Conservation (phyloP, 64 coral and sea anemone species). For the Porites australiensis region DNA sequence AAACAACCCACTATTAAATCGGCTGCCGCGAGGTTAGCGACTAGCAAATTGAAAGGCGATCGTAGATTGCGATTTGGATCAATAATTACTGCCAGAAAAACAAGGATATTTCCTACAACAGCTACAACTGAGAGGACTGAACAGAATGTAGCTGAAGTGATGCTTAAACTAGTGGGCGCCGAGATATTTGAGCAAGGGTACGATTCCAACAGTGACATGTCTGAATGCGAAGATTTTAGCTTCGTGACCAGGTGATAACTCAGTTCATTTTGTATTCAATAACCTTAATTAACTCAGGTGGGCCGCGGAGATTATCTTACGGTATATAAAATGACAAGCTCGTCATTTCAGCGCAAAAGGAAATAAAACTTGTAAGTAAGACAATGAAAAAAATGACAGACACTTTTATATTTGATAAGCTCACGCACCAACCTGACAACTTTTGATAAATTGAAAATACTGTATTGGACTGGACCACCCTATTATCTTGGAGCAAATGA, state of each 20-base stretch:
- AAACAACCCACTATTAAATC: conserved; percentile 85
- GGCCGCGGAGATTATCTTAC: too few species aligned
- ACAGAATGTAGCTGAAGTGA: conserved; percentile 31
- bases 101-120: conserved; percentile 69
- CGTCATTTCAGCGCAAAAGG: too few species aligned
- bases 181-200: conserved; percentile 17
- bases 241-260: not conserved
- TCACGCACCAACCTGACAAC: too few species aligned
- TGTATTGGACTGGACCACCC: too few species aligned
- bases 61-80: conserved; percentile 78
- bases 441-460: too few species aligned
- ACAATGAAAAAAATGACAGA: too few species aligned
- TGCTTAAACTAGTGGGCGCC: conserved; percentile 19
- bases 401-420: too few species aligned
- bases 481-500: too few species aligned
- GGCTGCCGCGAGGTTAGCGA: conserved; percentile 82
- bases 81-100: conserved; percentile 78
- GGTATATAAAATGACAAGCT: too few species aligned
- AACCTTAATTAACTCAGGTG: not conserved
- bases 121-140: conserved; percentile 23
- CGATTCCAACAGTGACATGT: conserved; percentile 24
- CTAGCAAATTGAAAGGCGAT: conserved; percentile 81
- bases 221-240: not conserved
- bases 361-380: too few species aligned
- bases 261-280: not conserved